Conservation (phyloP, 1,140 invertebrate species). For the Cyrtorhinus lividipennis region DNA sequence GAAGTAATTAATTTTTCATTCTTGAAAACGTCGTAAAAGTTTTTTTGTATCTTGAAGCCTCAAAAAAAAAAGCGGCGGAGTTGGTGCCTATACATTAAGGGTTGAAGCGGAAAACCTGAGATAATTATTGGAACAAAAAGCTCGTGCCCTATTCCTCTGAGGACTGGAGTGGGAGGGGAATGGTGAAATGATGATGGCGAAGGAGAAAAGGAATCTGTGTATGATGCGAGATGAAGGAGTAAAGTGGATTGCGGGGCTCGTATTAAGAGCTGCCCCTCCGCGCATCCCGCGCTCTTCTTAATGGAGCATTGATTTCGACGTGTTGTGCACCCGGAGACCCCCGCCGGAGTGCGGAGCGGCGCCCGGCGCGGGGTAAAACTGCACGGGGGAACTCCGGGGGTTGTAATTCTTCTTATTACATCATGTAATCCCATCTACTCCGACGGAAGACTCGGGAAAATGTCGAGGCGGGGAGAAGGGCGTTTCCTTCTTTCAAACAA, state of each 20-base stretch:
- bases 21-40: too few species aligned
- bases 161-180: background rate
- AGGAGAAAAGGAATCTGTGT: background rate
- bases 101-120: background rate
- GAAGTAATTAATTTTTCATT: too few species aligned
- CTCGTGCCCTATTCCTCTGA: background rate
- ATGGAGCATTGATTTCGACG: constrained; percentile 3
- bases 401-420: constrained; percentile 4
- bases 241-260: constrained; percentile 2
- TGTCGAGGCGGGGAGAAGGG: too few species aligned
- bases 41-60: too few species aligned
- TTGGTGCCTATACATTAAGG: background rate
- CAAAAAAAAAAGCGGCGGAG: background rate
- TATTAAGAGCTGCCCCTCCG: constrained; percentile 5
- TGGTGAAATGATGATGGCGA: background rate
- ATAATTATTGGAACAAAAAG: background rate
- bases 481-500: too few species aligned
- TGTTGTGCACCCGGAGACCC: background rate
- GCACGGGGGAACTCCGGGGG: background rate
- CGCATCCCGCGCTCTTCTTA: background rate
- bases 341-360: background rate
- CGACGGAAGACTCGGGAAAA: too few species aligned
- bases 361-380: background rate
- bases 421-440: constrained; percentile 9
- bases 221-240: background rate